Conservation (phyloP, 2,113 vertebrate genomes). For the Origma solitaria region DNA sequence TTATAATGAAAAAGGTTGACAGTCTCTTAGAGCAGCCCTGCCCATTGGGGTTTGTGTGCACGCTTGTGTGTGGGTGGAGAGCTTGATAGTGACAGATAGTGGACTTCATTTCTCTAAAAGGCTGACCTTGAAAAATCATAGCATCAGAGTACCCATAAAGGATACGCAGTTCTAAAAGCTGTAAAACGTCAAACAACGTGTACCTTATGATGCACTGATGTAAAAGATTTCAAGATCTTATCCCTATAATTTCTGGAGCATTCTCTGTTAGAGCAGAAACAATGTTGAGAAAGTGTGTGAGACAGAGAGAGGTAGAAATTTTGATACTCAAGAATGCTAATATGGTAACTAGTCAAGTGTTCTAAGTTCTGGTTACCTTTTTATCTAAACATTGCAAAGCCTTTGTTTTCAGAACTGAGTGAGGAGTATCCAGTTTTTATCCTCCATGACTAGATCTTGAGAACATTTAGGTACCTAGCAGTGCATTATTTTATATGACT, state of each 20-base stretch:
- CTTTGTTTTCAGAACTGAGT: background rate
- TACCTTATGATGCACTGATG: background rate
- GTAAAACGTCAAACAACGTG: background rate
- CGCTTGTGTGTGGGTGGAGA: background rate
- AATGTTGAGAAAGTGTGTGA: background rate
- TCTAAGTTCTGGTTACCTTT: background rate
- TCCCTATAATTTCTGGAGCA: background rate
- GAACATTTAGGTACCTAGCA: background rate
- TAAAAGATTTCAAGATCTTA: background rate
- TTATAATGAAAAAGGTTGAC: background rate
- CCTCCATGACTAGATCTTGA: background rate
- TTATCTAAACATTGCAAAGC: background rate
- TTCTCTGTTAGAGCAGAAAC: background rate
- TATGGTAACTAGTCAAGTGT: background rate
- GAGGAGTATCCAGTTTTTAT: background rate
- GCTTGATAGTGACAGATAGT: background rate
- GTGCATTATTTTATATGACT: background rate
- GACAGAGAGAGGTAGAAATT: background rate
- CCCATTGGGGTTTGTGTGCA: background rate
- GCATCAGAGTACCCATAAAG: background rate
- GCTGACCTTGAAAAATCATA: conserved; percentile 15
- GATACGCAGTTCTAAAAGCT: background rate
- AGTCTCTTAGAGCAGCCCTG: background rate
- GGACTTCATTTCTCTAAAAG: background rate
- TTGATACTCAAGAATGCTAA: background rate